Base-by-base conservation (phyloP, 2,888 invertebrate species). In the Drosophila rubida region DNA sequence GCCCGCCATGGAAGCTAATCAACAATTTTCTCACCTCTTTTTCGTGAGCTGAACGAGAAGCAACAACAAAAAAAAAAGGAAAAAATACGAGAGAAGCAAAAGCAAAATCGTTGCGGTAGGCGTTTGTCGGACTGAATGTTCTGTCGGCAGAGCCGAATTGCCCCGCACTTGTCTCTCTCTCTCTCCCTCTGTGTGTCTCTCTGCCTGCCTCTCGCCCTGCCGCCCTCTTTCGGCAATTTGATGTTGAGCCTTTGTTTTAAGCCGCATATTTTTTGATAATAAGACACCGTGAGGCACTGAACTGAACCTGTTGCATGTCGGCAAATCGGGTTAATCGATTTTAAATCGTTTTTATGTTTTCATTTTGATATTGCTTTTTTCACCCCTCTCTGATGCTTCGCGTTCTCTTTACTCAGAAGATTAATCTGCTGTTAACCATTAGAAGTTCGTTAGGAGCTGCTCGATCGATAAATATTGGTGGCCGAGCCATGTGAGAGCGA, bases 21-120 rank as follows among this genome's bases (percentile, higher is more conserved):
- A 90, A 90, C 88, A 91, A 91, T 91, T 91, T 91, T 90, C 91
- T 90, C 90, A 91, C 91, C 91, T 91, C 91, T 90, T 90, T 90
- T 89, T 90, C 83, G 88, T 87, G 79, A 86, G 87, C 76, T 82
- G 70, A 75, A 78, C 48, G 22, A 45, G 27, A 50, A 39, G 54
- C 39, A 35, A 60, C 14, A 37, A 2, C 6, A 35, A 14, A 25
- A 39, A 19, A 23, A 46, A 61, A 58, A 65, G 55, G 27, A 44
- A 19, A 11, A 41, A 23, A n/a, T 14, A 45, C 13, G 35, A 35
- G 19, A 14, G 22, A 49, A 13, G 11, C 14, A 27, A 27, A 50
- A 53, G 48, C 42, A 41, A 57, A 59, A 68, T 60, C 69, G 79
- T 85, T 76, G 78, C 87, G 88, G 90, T 88, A 87, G 90, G 90